Evolutionary conservation across 2,888 invertebrate species (phyloP).

Genomic region (Drosophila phalerata): DNA sequence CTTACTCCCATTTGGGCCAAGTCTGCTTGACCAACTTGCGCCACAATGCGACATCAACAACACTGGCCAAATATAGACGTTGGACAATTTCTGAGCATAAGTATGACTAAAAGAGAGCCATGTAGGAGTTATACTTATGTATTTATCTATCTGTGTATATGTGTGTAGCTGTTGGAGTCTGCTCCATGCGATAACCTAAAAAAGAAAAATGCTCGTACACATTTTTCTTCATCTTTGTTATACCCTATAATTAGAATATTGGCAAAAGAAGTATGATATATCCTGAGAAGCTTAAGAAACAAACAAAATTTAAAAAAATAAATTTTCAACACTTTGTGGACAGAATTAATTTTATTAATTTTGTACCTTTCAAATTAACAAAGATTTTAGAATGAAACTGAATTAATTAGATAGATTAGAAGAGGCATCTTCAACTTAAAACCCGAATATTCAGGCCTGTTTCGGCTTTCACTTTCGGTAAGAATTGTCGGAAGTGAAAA

Average conservation of each 20-base stretch:
- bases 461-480: no score
- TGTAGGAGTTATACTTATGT: slow-evolving; percentile 65
- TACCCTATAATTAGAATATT: slow-evolving; percentile 3
- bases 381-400: no score
- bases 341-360: no score
- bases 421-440: no score
- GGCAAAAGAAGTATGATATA: background rate
- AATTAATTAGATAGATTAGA: no score
- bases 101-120: slow-evolving; percentile 70
- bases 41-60: slow-evolving; percentile 40
- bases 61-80: slow-evolving; percentile 71
- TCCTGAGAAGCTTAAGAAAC: background rate
- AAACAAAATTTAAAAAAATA: no score
- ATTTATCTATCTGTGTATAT: slow-evolving; percentile 7
- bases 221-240: slow-evolving; percentile 57
- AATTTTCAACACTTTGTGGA: no score
- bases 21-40: slow-evolving; percentile 52
- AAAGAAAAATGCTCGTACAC: slow-evolving; percentile 64
- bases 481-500: no score
- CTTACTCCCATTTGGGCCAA: slow-evolving; percentile 67
- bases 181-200: slow-evolving; percentile 72
- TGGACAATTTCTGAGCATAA: slow-evolving; percentile 68
- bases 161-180: slow-evolving; percentile 16
- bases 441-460: no score
- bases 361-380: no score